Evolutionary conservation across 1,140 invertebrate species (phyloP).

Genomic region (Heterodera carotae): DNA sequence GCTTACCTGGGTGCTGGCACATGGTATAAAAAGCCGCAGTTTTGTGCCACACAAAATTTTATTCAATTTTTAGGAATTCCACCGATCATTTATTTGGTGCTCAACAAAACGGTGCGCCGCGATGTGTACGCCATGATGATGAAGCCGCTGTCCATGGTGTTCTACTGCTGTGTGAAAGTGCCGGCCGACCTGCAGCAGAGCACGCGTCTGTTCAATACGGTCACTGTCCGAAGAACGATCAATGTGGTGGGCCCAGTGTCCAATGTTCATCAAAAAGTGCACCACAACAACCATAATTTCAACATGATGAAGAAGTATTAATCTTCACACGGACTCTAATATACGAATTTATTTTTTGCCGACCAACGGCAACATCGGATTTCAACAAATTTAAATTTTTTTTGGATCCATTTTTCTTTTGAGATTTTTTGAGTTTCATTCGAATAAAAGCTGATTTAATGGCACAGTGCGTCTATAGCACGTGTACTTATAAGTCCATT

Average conservation of each 20-base stretch:
- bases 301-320: neutral
- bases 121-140: constrained; percentile 24
- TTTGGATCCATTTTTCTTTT: no score
- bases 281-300: no score
- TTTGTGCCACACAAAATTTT: constrained; percentile 4
- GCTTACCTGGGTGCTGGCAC: constrained; percentile 34
- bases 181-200: neutral
- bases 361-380: no score
- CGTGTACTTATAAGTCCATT: no score
- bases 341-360: no score
- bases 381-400: no score
- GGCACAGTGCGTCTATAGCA: no score
- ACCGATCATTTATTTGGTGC: constrained; percentile 23
- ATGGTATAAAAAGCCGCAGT: no score
- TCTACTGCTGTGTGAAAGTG: neutral
- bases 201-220: constrained; percentile 3
- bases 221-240: neutral
- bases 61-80: constrained; percentile 17
- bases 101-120: constrained; percentile 31
- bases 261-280: neutral
- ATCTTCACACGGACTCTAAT: no score
- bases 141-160: neutral
- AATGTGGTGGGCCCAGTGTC: neutral
- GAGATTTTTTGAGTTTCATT: no score
- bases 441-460: no score